phyloP scores from a whole-genome alignment of 2,888 invertebrate species.

The Cremastinae sp. region DNA sequence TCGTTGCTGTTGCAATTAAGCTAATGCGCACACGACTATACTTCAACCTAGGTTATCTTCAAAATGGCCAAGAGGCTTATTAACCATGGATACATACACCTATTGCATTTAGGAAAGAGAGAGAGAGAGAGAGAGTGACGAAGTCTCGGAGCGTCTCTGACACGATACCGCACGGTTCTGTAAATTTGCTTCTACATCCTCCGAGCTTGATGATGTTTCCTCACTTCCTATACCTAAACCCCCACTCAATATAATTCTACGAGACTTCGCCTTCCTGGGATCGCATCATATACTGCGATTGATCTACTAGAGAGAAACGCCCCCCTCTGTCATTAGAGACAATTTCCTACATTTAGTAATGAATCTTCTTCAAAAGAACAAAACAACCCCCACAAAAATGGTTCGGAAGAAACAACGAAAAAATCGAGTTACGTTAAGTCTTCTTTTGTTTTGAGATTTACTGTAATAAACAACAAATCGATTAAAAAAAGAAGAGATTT shows the following conservation, averaged over 20 bases:
- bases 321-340: conserved; percentile 22
- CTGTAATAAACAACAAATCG: too few species aligned
- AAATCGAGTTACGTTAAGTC: too few species aligned
- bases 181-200: conserved; percentile 44
- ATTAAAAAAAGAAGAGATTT: too few species aligned
- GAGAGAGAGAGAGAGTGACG: conserved; percentile 14
- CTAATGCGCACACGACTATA: conserved; percentile 57
- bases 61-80: conserved; percentile 52
- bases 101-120: background rate
- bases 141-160: conserved; percentile 45
- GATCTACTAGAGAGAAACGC: conserved; percentile 29
- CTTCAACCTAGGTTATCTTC: conserved; percentile 53
- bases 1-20: conserved; percentile 59
- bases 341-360: too few species aligned
- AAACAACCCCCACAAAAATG: too few species aligned
- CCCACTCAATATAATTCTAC: background rate
- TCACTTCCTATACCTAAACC: background rate
- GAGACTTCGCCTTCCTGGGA: conserved; percentile 28
- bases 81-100: conserved; percentile 30
- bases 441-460: too few species aligned
- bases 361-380: too few species aligned
- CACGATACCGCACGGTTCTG: conserved; percentile 41
- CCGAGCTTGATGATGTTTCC: conserved; percentile 43
- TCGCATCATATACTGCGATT: conserved; percentile 47
- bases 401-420: too few species aligned